These are phyloP conservation scores for Colius striatus DNA, from an alignment of 2,113 vertebrate species.

Conservation along the genomic window DNA sequence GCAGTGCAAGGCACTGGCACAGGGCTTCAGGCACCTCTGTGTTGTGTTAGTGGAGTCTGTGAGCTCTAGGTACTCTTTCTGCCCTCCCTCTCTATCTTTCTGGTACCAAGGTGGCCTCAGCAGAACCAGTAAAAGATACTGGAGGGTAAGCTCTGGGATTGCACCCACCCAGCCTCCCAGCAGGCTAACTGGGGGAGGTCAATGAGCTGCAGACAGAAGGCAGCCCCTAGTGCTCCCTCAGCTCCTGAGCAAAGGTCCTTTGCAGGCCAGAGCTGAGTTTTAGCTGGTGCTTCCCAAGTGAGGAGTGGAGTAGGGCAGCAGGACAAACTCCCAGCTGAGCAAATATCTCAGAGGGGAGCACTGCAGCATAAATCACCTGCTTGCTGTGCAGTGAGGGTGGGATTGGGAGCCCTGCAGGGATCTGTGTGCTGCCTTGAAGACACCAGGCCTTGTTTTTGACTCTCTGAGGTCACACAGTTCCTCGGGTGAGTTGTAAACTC, in stretches of 20 bases:
- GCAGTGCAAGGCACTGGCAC: fast-evolving
- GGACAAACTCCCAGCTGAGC: background rate
- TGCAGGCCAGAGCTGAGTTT: background rate
- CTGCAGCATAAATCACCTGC: background rate
- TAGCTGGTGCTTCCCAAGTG: background rate
- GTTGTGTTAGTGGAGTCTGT: background rate
- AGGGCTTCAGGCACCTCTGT: fast-evolving
- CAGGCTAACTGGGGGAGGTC: background rate
- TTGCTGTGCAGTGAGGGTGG: background rate
- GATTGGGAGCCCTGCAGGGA: background rate
- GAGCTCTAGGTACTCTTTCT: background rate
- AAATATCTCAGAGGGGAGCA: background rate
- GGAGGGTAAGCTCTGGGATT: background rate
- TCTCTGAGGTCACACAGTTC: background rate
- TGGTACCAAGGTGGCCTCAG: background rate
- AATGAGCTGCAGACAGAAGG: background rate
- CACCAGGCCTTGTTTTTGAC: background rate
- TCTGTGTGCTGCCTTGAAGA: background rate
- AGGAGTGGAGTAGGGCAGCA: background rate
- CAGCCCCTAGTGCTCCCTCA: background rate
- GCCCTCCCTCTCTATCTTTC: background rate
- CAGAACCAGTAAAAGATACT: background rate
- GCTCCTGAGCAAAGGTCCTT: background rate
- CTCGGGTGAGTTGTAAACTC: conserved; percentile 18
- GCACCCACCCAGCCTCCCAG: background rate